Percentiles rank a stretch among this genome's conserved stretches.
Conservation (phyloP, 1,140 invertebrate genomes). For the Thaumatotibia leucotreta region DNA sequence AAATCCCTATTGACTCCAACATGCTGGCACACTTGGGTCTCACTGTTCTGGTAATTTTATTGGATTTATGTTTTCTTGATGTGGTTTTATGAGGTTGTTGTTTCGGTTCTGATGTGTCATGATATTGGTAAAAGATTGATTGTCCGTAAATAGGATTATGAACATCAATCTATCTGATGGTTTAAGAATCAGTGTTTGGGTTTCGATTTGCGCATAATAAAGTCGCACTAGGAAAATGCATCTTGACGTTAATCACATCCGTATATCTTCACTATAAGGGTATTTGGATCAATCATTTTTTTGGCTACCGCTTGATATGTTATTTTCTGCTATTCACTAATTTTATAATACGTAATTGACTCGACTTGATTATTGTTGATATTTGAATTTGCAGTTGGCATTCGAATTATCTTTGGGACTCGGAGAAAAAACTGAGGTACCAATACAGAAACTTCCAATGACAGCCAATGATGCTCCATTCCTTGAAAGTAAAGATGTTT, state of each 20-base stretch:
- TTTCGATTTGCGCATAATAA: too few species aligned
- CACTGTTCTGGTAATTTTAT: background rate
- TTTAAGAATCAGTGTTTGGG: too few species aligned
- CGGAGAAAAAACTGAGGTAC: background rate
- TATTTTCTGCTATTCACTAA: too few species aligned
- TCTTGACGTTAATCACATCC: too few species aligned
- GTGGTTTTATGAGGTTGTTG: background rate
- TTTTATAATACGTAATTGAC: too few species aligned
- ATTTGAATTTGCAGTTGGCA: background rate
- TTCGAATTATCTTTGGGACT: background rate
- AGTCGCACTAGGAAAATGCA: too few species aligned
- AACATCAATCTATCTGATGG: too few species aligned
- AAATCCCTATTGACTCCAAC: background rate
- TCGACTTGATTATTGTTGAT: background rate
- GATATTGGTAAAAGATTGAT: background rate
- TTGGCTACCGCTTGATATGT: too few species aligned
- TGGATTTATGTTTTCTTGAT: background rate
- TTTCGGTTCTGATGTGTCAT: background rate
- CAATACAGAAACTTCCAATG: background rate
- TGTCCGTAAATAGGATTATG: too few species aligned
- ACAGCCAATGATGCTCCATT: background rate
- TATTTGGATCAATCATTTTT: too few species aligned
- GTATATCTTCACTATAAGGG: too few species aligned
- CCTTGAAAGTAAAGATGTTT: background rate
- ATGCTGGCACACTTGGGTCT: background rate